Conservation (phyloP, 2,888 invertebrate species). For the Entomobrya multifasciata region DNA sequence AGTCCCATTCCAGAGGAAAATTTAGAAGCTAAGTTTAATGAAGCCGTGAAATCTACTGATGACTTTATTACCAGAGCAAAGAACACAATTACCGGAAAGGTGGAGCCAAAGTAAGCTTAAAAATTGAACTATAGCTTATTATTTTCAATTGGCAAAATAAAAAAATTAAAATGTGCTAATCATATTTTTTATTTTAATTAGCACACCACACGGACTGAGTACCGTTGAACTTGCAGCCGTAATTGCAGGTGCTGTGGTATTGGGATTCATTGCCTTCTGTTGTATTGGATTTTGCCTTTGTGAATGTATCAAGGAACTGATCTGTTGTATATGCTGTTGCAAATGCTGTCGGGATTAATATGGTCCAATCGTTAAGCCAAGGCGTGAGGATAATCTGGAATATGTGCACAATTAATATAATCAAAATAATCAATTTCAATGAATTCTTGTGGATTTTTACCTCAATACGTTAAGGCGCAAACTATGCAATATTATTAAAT, state of each 20-base stretch:
- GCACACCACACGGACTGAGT: constrained; percentile 55
- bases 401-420: too few relatives aligned
- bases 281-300: constrained; percentile 78
- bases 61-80: constrained; percentile 69
- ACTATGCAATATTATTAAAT: too few relatives aligned
- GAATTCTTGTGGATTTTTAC: too few relatives aligned
- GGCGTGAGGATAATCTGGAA: not conserved
- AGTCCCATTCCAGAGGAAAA: constrained; percentile 58
- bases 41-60: constrained; percentile 53
- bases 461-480: too few relatives aligned
- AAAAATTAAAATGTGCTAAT: too few relatives aligned
- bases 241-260: constrained; percentile 66
- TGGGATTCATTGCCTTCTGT: constrained; percentile 74
- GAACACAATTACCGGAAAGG: constrained; percentile 69
- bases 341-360: constrained; percentile 72
- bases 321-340: constrained; percentile 80
- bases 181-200: not conserved
- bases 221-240: constrained; percentile 72
- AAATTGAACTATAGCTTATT: not conserved
- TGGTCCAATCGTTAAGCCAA: too few relatives aligned
- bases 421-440: not conserved
- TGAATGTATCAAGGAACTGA: constrained; percentile 79
- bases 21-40: constrained; percentile 36
- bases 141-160: not conserved
- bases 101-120: constrained; percentile 64